Base-by-base conservation (phyloP, 2,888 invertebrate genomes). In the Plagodis dolabraria region DNA sequence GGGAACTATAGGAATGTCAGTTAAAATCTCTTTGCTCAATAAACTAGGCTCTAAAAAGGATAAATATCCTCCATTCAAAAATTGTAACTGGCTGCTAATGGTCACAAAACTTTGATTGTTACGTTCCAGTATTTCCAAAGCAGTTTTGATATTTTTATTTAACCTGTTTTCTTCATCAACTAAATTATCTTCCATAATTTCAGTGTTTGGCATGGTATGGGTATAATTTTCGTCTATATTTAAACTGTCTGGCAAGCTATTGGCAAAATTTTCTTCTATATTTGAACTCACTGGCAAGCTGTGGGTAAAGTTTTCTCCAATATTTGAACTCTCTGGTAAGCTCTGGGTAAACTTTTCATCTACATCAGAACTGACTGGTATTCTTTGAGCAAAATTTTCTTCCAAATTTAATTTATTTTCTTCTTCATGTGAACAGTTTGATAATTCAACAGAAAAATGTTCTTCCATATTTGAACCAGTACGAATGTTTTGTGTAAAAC, bases 111-210 rank as follows among this genome's bases (percentile, higher is more conserved):
- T 61, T 7, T 65, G 54, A 35, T 62, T 62, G 44, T 75, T 73
- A 1, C 40, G 65, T 10, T 72, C 67, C 10, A 75, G 58, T 8
- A 75, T 74, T n/a, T 67, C 63, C 0, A 75, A 42, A 0, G 74
- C 74, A 5, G 61, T 62, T 47, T 68, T 50, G 33, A 72, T 69
- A 36, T 70, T 71, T 47, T 64, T 71, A 33, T 40, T 8, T 10
- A 40, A 40, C 40, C 10, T 40, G 10, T 40, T 40, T 10, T 40
- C 10, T 40, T 40, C 40, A 10, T 40, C 0, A 40, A 9, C 10
- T 7, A 5, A 10, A 40, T 58, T 22, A 6, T 33, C 8, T 46
- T 49, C 49, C 12, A 48, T 33, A n/a, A 35, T 43, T 2, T 53
- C 5, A 11, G 22, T 56, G 10, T 56, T 47, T 47, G 43, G 47